Evolutionary conservation across 2,888 invertebrate genomes (phyloP).

Genomic region (Agrotis clavis): DNA sequence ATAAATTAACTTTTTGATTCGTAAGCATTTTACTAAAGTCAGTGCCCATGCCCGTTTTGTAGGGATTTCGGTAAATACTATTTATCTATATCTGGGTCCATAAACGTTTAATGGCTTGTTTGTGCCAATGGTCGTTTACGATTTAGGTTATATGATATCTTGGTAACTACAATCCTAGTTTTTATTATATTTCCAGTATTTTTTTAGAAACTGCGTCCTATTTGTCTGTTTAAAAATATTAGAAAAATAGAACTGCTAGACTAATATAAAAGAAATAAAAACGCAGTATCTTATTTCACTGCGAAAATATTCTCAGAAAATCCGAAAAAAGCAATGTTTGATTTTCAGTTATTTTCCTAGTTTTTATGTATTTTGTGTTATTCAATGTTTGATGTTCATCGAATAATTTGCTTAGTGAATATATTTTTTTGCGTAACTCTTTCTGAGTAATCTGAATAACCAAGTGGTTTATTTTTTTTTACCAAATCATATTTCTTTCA

Average conservation of each 20-base stretch:
- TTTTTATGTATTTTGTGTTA: conserved; percentile 49
- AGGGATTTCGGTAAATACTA: conserved; percentile 21
- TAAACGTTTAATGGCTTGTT: conserved; percentile 56
- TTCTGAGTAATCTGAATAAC: background rate
- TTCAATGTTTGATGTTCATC: conserved; percentile 22
- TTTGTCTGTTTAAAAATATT: background rate
- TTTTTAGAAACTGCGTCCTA: background rate
- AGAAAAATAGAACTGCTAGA: background rate
- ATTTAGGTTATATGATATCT: conserved; percentile 35
- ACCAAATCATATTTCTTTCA: background rate
- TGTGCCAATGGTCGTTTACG: conserved; percentile 35
- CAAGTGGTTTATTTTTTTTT: background rate
- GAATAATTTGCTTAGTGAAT: conserved; percentile 20
- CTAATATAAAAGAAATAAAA: conserved; percentile 9
- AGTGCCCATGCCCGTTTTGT: conserved; percentile 8
- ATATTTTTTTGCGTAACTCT: background rate
- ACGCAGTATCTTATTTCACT: conserved; percentile 25
- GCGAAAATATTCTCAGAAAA: background rate
- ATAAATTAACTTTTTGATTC: background rate
- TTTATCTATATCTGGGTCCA: conserved; percentile 32
- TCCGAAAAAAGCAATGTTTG: conserved; percentile 14
- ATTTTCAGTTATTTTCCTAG: conserved; percentile 27
- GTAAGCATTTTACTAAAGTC: conserved; percentile 14
- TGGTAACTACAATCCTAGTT: background rate
- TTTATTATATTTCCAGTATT: background rate